Conservation (phyloP, 2,113 vertebrate genomes). For the Cynocephalus volans region DNA sequence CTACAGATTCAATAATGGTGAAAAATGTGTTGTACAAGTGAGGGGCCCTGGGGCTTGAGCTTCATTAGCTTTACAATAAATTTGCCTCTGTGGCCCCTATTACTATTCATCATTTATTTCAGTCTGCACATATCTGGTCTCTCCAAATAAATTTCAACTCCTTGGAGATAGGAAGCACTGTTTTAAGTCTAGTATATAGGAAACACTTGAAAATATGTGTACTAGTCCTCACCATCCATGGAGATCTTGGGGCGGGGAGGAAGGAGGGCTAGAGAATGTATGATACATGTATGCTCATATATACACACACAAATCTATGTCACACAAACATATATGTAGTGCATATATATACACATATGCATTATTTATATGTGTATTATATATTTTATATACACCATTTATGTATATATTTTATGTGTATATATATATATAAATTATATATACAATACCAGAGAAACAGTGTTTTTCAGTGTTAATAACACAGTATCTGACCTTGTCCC, state of each 20-base stretch:
- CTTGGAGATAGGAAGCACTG: not conserved
- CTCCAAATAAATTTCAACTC: slow-evolving; percentile 58
- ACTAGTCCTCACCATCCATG: not conserved
- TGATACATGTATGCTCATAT: not conserved
- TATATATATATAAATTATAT: not conserved
- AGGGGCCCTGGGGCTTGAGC: not conserved
- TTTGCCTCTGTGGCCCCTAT: not conserved
- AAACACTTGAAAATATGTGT: not conserved
- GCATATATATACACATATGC: not conserved
- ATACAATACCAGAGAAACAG: not conserved
- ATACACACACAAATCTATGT: not conserved
- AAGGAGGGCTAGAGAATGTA: not conserved
- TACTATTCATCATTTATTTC: slow-evolving; percentile 52
- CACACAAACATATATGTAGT: not conserved
- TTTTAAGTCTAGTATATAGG: not conserved
- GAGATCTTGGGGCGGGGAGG: not conserved
- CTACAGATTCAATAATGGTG: not conserved
- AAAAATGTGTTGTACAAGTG: not conserved
- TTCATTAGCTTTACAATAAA: slow-evolving; percentile 44
- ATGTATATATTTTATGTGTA: not conserved
- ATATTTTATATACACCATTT: not conserved
- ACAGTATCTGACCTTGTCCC: not conserved
- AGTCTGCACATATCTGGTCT: not conserved
- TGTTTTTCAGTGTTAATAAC: not conserved
- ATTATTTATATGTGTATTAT: not conserved